These are phyloP conservation scores for Sinodicranocentrus sp. DNA, from an alignment of 2,888 invertebrate species.

Conservation along the genomic window DNA sequence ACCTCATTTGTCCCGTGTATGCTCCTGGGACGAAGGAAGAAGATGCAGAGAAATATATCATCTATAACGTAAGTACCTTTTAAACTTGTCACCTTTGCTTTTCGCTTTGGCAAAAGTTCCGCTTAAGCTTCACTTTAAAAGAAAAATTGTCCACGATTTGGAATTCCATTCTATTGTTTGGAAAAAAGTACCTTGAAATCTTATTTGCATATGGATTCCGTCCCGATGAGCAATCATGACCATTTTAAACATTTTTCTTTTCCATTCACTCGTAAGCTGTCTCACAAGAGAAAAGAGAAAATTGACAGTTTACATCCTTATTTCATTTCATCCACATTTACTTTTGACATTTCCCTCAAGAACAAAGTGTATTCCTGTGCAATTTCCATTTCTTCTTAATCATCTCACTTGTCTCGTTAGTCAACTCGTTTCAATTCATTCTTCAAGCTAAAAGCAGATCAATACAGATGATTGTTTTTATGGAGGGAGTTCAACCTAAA, in stretches of 20 bases:
- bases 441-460: not conserved
- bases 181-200: too few relatives aligned
- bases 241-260: too few relatives aligned
- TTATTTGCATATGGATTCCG: too few relatives aligned
- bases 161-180: not conserved
- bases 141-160: not conserved
- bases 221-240: too few relatives aligned
- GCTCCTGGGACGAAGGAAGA: constrained; percentile 91
- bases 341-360: too few relatives aligned
- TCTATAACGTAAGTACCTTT: constrained; percentile 88
- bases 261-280: too few relatives aligned
- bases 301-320: too few relatives aligned
- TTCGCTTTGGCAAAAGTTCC: not conserved
- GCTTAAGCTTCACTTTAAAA: not conserved
- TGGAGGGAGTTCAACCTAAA: too few relatives aligned
- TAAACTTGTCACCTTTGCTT: not conserved
- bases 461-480: not conserved
- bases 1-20: constrained; percentile 96
- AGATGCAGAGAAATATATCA: constrained; percentile 96
- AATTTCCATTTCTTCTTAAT: too few relatives aligned
- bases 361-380: too few relatives aligned
- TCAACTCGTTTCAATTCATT: not conserved
- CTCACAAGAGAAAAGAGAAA: too few relatives aligned
- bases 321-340: too few relatives aligned
- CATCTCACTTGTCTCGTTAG: not conserved